phyloP scores from a whole-genome alignment of 2,888 invertebrate species.

The Sclerodermus sp. region DNA sequence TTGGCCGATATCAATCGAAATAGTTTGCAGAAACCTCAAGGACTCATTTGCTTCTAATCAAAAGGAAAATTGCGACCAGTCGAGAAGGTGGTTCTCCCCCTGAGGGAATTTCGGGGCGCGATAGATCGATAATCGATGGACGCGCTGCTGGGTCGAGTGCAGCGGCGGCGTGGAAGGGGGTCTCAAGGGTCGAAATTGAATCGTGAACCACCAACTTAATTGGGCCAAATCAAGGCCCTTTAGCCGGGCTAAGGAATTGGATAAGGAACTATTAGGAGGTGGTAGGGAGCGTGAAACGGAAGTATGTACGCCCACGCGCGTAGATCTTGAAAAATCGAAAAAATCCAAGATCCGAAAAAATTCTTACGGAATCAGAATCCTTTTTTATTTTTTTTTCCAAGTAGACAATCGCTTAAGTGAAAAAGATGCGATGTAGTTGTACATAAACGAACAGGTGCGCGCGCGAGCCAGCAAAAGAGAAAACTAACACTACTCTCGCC shows the following conservation, averaged over 20 bases:
- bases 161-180: background rate
- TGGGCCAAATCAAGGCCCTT: conserved; percentile 42
- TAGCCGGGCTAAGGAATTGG: conserved; percentile 15
- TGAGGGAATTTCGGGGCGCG: no score
- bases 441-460: background rate
- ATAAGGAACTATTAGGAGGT: conserved; percentile 44
- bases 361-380: no score
- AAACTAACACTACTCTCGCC: background rate
- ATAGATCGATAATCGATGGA: background rate
- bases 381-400: no score
- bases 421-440: background rate
- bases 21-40: no score
- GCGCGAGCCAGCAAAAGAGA: background rate
- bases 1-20: no score
- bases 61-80: no score
- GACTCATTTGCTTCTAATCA: no score
- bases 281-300: conserved; percentile 15
- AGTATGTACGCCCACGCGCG: no score
- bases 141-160: background rate
- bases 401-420: background rate
- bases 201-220: conserved; percentile 44
- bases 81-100: no score
- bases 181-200: conserved; percentile 36
- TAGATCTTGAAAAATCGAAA: no score
- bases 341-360: no score